Evolutionary conservation across 1,140 invertebrate species (phyloP).

Genomic region (Pogonomyrmex barbatus): DNA sequence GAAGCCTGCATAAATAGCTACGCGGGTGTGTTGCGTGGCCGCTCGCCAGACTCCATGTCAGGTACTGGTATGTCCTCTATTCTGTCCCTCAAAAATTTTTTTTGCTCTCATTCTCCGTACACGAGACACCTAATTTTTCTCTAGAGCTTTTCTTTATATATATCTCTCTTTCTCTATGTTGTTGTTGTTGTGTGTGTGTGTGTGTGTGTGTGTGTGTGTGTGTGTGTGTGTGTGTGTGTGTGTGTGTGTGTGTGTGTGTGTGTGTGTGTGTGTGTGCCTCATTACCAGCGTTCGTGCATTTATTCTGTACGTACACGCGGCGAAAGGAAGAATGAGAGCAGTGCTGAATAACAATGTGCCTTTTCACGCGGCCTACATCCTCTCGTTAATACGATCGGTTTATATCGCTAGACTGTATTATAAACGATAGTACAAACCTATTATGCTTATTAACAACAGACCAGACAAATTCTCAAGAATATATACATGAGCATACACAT

Average conservation of each 20-base stretch:
- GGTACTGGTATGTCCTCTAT: constrained; percentile 88
- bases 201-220: too few relatives aligned
- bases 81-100: constrained; percentile 73
- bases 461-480: constrained; percentile 13
- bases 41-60: constrained; percentile 90
- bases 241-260: not conserved
- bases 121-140: constrained; percentile 32
- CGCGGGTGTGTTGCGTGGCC: constrained; percentile 91
- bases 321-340: constrained; percentile 65
- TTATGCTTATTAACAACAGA: constrained; percentile 47
- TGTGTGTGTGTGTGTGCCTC: not conserved
- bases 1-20: constrained; percentile 90
- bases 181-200: not conserved
- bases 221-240: too few relatives aligned
- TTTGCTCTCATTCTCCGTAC: constrained; percentile 71
- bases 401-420: not conserved
- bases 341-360: constrained; percentile 49
- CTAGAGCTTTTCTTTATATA: constrained; percentile 12
- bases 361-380: constrained; percentile 32
- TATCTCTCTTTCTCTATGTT: not conserved
- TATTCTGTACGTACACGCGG: constrained; percentile 14
- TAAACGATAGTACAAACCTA: constrained; percentile 26
- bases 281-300: constrained; percentile 17
- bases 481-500: not conserved
- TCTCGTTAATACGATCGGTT: constrained; percentile 25